Conservation (phyloP, 2,797 vertebrate genomes). For the Microtus californicus region DNA sequence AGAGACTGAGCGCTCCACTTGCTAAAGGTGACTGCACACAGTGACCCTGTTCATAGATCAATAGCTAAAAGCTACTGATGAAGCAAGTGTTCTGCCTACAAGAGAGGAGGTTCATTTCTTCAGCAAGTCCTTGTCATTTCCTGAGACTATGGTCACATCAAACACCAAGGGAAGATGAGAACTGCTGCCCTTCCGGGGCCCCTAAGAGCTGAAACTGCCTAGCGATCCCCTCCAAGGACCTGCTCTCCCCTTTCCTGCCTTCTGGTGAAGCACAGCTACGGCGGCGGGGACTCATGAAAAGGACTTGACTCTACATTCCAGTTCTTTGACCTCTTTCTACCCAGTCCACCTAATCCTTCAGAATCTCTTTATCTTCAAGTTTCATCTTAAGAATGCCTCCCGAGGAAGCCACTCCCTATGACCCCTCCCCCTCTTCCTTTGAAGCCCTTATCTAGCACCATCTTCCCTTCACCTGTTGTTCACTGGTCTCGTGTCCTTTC, state of each 20-base stretch:
- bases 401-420: neutral
- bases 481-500: neutral
- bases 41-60: neutral
- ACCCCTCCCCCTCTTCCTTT: neutral
- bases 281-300: neutral
- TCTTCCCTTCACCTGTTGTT: neutral
- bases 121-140: neutral
- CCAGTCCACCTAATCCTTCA: neutral
- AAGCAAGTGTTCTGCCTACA: neutral
- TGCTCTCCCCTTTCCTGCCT: neutral
- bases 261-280: neutral
- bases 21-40: neutral
- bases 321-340: neutral
- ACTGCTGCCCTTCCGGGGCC: neutral
- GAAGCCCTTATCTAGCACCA: slow-evolving; percentile 60
- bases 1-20: neutral
- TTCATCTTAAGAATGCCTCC: neutral
- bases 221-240: neutral
- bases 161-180: neutral
- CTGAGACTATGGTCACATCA: neutral
- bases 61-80: neutral
- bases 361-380: slow-evolving; percentile 5
- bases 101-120: neutral
- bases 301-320: neutral
- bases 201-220: neutral